phyloP scores from a whole-genome alignment of 2,888 invertebrate species.

The Agonopterix arenella region DNA sequence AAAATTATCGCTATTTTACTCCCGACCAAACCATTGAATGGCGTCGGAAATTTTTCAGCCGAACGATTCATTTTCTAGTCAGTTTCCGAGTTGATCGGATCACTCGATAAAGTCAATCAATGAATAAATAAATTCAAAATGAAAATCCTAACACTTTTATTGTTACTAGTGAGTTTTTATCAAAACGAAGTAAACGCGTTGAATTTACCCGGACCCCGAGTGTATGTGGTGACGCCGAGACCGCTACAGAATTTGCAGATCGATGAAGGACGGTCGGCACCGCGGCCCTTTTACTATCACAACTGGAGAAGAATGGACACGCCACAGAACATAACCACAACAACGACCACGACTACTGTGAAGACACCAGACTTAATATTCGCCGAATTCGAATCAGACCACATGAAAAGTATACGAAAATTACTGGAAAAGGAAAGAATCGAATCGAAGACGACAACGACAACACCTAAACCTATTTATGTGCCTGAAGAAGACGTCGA shows the following conservation, averaged over 20 bases:
- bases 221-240: slow-evolving; percentile 65
- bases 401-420: slow-evolving; percentile 54
- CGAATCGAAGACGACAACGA: slow-evolving; percentile 24
- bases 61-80: slow-evolving; percentile 48
- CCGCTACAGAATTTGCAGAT: slow-evolving; percentile 27
- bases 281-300: slow-evolving; percentile 54
- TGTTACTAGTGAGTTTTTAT: slow-evolving; percentile 35
- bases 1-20: slow-evolving; percentile 66
- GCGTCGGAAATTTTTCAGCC: slow-evolving; percentile 35
- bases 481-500: slow-evolving; percentile 37
- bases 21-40: slow-evolving; percentile 25
- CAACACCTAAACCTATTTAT: slow-evolving; percentile 43
- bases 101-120: slow-evolving; percentile 34
- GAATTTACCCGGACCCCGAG: slow-evolving; percentile 52
- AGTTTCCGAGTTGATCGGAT: slow-evolving; percentile 34
- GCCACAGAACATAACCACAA: slow-evolving; percentile 29
- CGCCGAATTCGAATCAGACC: slow-evolving; percentile 62
- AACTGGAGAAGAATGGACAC: slow-evolving; percentile 67
- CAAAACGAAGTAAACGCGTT: slow-evolving; percentile 28
- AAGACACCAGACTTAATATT: slow-evolving; percentile 66
- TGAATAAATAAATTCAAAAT: slow-evolving; percentile 22
- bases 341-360: slow-evolving; percentile 28
- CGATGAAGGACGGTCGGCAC: slow-evolving; percentile 48
- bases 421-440: slow-evolving; percentile 54
- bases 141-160: slow-evolving; percentile 22